phyloP scores from a whole-genome alignment of 2,113 vertebrate genomes.

The Anser brachyrhynchus region DNA sequence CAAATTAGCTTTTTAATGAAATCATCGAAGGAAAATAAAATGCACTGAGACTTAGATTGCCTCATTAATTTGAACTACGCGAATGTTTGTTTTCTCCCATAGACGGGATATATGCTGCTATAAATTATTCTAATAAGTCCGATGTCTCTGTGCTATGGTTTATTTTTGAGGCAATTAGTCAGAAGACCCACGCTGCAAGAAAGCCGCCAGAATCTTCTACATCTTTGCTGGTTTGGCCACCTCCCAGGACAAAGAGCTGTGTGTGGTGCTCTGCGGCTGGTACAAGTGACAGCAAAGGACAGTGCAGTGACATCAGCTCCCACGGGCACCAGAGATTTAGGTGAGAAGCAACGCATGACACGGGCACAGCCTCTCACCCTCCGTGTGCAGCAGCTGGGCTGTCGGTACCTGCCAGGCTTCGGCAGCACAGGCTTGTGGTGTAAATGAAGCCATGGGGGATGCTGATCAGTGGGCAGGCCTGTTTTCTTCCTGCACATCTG shows the following conservation, averaged over 20 bases:
- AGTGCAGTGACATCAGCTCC: background rate
- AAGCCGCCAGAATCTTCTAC: background rate
- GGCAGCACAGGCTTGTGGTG: background rate
- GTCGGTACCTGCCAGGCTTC: background rate
- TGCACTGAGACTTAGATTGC: background rate
- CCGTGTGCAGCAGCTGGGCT: background rate
- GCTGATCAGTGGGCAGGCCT: background rate
- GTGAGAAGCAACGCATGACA: background rate
- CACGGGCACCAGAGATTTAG: background rate
- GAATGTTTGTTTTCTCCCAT: background rate
- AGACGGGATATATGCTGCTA: background rate
- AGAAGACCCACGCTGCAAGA: background rate
- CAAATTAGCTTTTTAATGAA: background rate
- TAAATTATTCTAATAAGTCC: background rate
- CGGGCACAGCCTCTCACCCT: background rate
- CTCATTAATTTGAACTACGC: background rate
- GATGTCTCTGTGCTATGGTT: background rate
- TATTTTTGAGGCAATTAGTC: background rate
- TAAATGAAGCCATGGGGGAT: background rate
- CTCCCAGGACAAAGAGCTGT: background rate
- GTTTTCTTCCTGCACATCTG: background rate
- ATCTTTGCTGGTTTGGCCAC: background rate
- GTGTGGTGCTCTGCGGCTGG: fast-evolving
- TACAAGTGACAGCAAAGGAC: fast-evolving
- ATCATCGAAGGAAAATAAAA: background rate